Evolutionary conservation across 2,888 invertebrate species (phyloP), one percentile per base, ranked within the genome.

Genomic region (Tetragonisca angustula): DNA sequence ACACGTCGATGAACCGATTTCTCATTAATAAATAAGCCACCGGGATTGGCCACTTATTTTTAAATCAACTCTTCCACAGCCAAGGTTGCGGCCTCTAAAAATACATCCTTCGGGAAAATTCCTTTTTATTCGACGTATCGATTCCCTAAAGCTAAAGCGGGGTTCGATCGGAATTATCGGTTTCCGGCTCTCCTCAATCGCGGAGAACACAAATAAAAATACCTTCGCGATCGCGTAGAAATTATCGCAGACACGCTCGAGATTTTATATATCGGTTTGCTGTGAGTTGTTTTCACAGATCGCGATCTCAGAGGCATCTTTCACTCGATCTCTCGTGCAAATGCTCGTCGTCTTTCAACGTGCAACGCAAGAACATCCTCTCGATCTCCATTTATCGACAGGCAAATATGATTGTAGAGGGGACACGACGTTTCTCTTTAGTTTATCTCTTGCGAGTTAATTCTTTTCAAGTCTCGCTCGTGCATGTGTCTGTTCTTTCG

Each of bases 41-140:
- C 32, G 43, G 54, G 72, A 82, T 81, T 71, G 79, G 69, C 54
- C 75, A 56, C 49, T 27, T 87, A 87, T 87, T 83, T 87, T 88
- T 88, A 83, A 83, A 77, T 49, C 64, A 80, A 78, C 68, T 86
- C 76, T 78, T 86, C 76, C 69, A 61, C 67, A 52, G 32, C 65
- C 88, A 87, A 87, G 86, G 88, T 65, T 75, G 83, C 61, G 50
- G 21, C 49, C 61, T 83, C 76, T 76, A 80, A 83, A 87, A 87
- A 87, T 88, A 90, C 73, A 21, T 54, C 19, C 75, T 68, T 76
- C 67, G 74, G 19, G 75, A 81, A 43, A 88, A 87, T 88, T 88
- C 64, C 83, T 81, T 68, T 88, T 81, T 73, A 56, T 65, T 56
- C 64, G 56, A 64, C 11, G 43, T 72, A 76, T 83, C 54, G 77